These are phyloP conservation scores for Aselliscus stoliczkanus DNA, from an alignment of 2,797 vertebrate genomes.

Conservation along the genomic window DNA sequence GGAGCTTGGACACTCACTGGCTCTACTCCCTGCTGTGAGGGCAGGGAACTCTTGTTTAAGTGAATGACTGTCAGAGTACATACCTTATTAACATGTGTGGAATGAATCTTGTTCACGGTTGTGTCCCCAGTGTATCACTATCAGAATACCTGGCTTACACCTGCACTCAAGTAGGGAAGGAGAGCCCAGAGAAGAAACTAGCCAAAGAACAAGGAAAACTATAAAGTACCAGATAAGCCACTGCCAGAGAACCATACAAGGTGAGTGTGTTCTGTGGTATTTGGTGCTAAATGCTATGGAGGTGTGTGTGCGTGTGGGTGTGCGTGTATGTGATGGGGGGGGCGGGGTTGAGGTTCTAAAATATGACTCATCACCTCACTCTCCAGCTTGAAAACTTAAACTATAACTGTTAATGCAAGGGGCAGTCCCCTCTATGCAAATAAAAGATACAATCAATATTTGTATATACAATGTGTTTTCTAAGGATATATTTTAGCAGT, in stretches of 20 bases:
- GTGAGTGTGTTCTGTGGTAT: not conserved
- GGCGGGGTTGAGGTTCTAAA: not conserved
- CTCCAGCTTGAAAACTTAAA: not conserved
- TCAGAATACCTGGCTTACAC: not conserved
- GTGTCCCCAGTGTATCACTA: not conserved
- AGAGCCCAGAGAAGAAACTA: not conserved
- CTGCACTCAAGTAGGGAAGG: not conserved
- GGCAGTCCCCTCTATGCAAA: not conserved
- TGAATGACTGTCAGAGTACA: not conserved
- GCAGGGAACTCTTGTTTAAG: not conserved
- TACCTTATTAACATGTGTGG: not conserved
- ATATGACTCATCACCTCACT: not conserved
- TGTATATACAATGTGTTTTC: not conserved
- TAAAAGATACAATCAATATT: not conserved
- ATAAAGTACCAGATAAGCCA: not conserved
- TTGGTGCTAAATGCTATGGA: not conserved
- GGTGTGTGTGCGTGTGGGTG: no score
- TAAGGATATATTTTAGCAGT: not conserved
- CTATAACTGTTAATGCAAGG: not conserved
- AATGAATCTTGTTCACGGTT: not conserved
- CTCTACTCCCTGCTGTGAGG: not conserved
- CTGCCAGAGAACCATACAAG: not conserved
- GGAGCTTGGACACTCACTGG: not conserved
- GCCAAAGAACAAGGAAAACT: not conserved
- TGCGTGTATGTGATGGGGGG: no score